Conservation (phyloP, 2,797 vertebrate species). For the Eulemur albifrons region DNA sequence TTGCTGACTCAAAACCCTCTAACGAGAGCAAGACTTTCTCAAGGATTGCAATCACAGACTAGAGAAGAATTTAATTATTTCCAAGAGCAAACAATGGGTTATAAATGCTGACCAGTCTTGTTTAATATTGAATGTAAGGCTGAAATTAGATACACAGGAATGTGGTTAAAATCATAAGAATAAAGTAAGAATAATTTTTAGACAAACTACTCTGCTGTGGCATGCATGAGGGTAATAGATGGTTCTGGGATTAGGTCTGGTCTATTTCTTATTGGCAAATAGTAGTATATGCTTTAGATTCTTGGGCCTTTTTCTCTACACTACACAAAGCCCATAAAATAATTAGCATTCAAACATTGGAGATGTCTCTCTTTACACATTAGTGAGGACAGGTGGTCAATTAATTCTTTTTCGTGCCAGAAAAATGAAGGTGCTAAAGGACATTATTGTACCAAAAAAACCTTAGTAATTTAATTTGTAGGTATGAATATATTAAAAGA, state of each 20-base stretch:
- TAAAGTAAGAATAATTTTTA: not conserved
- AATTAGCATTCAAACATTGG: constrained; percentile 62
- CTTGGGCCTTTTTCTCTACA: not conserved
- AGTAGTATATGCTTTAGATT: not conserved
- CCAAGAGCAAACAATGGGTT: constrained; percentile 6
- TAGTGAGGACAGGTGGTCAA: constrained; percentile 82
- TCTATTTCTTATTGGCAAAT: constrained; percentile 29
- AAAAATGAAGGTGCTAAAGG: constrained; percentile 80
- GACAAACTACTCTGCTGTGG: not conserved
- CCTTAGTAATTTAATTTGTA: constrained; percentile 81
- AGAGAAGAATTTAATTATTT: constrained; percentile 27
- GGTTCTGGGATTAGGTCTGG: not conserved
- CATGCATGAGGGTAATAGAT: not conserved
- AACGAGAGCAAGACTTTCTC: not conserved
- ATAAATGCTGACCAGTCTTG: not conserved
- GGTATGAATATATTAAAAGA: constrained; percentile 82
- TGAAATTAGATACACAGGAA: not conserved
- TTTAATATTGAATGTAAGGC: not conserved
- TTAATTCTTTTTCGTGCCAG: constrained; percentile 82
- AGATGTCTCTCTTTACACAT: constrained; percentile 44
- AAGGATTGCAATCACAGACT: not conserved
- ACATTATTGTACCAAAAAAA: constrained; percentile 82
- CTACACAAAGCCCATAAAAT: constrained; percentile 67
- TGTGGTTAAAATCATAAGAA: not conserved
- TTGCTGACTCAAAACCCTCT: not conserved